These are phyloP conservation scores for Galerucella calmariensis DNA, from an alignment of 2,888 invertebrate species.

Conservation along the genomic window DNA sequence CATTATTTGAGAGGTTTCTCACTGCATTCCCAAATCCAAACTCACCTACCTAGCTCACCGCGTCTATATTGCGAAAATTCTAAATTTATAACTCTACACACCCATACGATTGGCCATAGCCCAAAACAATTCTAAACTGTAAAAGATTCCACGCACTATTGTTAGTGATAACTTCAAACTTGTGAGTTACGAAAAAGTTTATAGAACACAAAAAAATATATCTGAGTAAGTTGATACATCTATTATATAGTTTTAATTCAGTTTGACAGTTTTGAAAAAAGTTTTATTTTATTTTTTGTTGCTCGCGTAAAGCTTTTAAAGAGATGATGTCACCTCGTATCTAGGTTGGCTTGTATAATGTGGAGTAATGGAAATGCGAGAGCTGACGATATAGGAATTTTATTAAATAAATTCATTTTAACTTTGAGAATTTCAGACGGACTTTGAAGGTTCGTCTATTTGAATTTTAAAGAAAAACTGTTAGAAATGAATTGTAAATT, in stretches of 20 bases:
- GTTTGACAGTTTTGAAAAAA: constrained; percentile 12
- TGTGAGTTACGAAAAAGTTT: constrained; percentile 20
- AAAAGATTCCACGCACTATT: constrained; percentile 35
- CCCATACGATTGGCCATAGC: constrained; percentile 30
- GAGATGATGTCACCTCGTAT: no score
- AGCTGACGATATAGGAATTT: no score
- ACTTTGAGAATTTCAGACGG: no score
- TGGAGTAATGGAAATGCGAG: no score
- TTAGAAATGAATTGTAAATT: no score
- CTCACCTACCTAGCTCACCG: neutral
- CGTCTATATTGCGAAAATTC: constrained; percentile 35
- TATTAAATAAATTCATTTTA: no score
- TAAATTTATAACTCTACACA: constrained; percentile 37
- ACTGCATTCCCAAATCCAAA: no score
- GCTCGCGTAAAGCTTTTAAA: no score
- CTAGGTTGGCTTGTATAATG: no score
- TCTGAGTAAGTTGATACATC: constrained; percentile 1
- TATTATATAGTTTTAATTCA: constrained; percentile 22
- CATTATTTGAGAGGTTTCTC: neutral
- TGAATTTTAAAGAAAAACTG: no score
- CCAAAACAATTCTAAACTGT: constrained; percentile 34
- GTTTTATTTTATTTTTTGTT: neutral
- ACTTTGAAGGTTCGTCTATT: no score
- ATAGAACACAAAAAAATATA: neutral
- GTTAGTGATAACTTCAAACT: constrained; percentile 33